Evolutionary conservation across 2,113 vertebrate genomes (phyloP).

Genomic region (Gambusia holbrooki): DNA sequence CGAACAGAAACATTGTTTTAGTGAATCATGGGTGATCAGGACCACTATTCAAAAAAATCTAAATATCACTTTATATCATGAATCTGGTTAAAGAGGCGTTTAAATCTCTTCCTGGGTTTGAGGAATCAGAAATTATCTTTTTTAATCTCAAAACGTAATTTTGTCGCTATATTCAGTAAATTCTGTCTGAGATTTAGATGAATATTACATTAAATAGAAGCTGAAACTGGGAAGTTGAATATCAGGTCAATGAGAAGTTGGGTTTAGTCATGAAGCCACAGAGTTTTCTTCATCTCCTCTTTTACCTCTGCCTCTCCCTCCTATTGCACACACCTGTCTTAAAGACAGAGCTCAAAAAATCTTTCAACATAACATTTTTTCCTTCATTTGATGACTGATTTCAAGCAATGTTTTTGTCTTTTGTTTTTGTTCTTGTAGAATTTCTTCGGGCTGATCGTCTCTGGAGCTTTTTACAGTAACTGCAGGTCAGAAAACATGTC

Average conservation of each 20-base stretch:
- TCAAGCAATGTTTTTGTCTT: no score
- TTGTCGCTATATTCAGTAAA: no score
- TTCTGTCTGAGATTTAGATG: neutral
- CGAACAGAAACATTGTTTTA: no score
- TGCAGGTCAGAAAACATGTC: conserved; percentile 91
- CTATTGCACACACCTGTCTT: conserved; percentile 45
- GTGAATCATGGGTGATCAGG: no score
- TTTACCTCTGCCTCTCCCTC: neutral
- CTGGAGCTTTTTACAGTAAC: conserved; percentile 75
- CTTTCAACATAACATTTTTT: neutral
- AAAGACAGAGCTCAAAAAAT: conserved; percentile 11
- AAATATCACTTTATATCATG: no score
- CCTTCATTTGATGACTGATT: neutral
- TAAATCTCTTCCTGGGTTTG: no score
- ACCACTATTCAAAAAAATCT: no score
- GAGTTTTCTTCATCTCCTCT: no score
- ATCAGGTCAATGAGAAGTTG: neutral
- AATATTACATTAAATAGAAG: no score
- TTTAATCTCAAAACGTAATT: no score
- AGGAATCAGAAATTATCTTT: neutral
- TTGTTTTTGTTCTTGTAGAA: neutral
- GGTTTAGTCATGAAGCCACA: neutral
- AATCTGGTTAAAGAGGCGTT: no score
- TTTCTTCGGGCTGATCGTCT: neutral
- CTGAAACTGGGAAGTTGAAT: no score